These are phyloP conservation scores for Argyrosomus regius DNA, from an alignment of 2,797 vertebrate species.

Conservation along the genomic window DNA sequence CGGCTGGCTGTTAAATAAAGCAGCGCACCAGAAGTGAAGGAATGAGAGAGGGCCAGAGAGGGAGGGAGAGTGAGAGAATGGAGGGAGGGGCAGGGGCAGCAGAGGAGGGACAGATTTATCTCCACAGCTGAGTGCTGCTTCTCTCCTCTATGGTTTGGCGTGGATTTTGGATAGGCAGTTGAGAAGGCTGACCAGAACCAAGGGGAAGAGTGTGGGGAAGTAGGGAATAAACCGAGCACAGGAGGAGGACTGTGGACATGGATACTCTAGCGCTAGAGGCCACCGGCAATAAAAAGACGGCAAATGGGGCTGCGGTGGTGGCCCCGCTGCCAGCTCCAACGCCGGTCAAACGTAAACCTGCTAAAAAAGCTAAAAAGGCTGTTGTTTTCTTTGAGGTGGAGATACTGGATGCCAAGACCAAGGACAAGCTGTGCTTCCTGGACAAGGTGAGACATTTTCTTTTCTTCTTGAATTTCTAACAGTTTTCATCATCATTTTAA, in stretches of 20 bases:
- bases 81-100: constrained; percentile 57
- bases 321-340: not conserved
- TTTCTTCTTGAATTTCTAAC: not conserved
- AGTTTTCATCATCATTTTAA: not conserved
- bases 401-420: constrained; percentile 94
- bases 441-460: constrained; percentile 89
- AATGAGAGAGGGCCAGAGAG: constrained; percentile 57
- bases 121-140: constrained; percentile 81
- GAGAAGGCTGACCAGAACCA: constrained; percentile 43
- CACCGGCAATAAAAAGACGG: constrained; percentile 75
- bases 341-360: constrained; percentile 84
- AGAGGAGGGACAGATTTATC: constrained; percentile 80
- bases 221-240: constrained; percentile 40
- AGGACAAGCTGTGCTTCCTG: constrained; percentile 97
- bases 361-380: constrained; percentile 93
- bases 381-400: constrained; percentile 99
- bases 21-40: constrained; percentile 66
- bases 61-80: constrained; percentile 66
- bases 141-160: constrained; percentile 56
- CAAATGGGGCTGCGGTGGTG: constrained; percentile 54
- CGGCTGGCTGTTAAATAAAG: constrained; percentile 79
- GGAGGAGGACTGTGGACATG: constrained; percentile 81
- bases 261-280: constrained; percentile 87
- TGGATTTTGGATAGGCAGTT: constrained; percentile 55
- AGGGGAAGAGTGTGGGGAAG: constrained; percentile 44